Base-by-base conservation (phyloP, 2,888 invertebrate genomes). In the Aphelenchoides bicaudatus region DNA sequence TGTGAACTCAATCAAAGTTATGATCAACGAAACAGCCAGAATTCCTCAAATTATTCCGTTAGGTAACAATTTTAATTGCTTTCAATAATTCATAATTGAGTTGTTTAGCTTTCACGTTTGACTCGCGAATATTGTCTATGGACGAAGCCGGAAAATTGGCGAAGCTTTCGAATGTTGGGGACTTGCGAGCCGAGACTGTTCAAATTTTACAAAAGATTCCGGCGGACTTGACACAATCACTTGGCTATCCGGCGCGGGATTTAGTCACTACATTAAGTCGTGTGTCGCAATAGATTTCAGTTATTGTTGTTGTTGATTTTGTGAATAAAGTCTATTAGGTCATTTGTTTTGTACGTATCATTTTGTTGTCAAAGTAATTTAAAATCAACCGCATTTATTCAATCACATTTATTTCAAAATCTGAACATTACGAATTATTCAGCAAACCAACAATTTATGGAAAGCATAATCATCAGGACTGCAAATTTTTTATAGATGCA, bases 21-120 rank as follows among this genome's bases (percentile, higher is more conserved):
- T 76, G 34, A 54, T 73, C 38, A 61, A 56, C 23, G 73, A 74
- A 61, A 68, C 72, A 23, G 63, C 66, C 16, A 71, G 68, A 38
- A 39, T 68, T 21, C 68, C 68, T 34, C 75, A 70, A 68, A 50
- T 75, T 19, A 63, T 68, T 23, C 75, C 75, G 1, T 59, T 75
- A 5, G 71, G 73, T 69, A 31, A 16, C 58, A 51, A 39, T 49
- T 1, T 43, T 13, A 25, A 25, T 3, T 10, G 8, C 2, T 29
- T 38, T 43, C 6, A 31, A n/a, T 4, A 13, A 23, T 47, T 30
- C 19, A 21, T 30, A 61, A 47, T 23, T 28, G 13, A 2, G 34
- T 28, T 2, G 1, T 37, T 65, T 70, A 71, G 71, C 63, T 4
- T 51, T 73, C 5, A 65, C 67, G 49, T 66, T 58, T 16, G 70